Evolutionary conservation across 1,140 invertebrate genomes (phyloP), one percentile per base, ranked within the genome.

Genomic region (Pentalonia nigronervosa): DNA sequence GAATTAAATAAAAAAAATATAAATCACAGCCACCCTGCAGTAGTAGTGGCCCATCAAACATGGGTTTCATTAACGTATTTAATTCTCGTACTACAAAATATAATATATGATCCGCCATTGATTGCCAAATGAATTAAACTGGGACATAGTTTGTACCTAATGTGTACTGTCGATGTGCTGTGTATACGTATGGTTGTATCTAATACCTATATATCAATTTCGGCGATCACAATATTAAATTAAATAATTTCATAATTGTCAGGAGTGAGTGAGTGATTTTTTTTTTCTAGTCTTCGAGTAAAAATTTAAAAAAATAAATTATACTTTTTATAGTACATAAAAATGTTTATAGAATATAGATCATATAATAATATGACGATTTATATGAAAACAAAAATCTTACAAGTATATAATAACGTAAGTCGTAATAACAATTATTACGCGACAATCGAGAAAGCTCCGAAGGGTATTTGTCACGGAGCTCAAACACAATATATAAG

Each of bases 391-490:
- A 41, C 41, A 17, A 76, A 76, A 76, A 34, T 76, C 30, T 76
- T 7, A 67, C 14, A n/a, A n/a, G 60, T 67, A n/a, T 67, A 30
- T 17, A 17, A 50, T 87, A 48, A n/a, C 30, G 47, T 1, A 7
- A 23, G 56, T n/a, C 23, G 53, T 90, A 56, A 90, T 90, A 45
- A 67, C 89, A 90, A 90, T 36, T 56, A 90, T 90, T 60, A 60
- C 36, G 21, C 53, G 36, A 20, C 36, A 41, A 25, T 90, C 36
- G 88, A 34, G 34, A 41, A 47, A 76, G 25, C 56, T n/a, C 56
- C 23, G 36, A 34, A 34, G 48, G 30, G 60, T 45, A 76, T 81
- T 91, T 47, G 90, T 76, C 53, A n/a, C 14, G 20, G 14, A 76
- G n/a, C n/a, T 21, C 56, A 47, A n/a, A 67, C 41, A n/a, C 41